phyloP scores from a whole-genome alignment of 2,888 invertebrate genomes.

The Toxonevra muliebris region DNA sequence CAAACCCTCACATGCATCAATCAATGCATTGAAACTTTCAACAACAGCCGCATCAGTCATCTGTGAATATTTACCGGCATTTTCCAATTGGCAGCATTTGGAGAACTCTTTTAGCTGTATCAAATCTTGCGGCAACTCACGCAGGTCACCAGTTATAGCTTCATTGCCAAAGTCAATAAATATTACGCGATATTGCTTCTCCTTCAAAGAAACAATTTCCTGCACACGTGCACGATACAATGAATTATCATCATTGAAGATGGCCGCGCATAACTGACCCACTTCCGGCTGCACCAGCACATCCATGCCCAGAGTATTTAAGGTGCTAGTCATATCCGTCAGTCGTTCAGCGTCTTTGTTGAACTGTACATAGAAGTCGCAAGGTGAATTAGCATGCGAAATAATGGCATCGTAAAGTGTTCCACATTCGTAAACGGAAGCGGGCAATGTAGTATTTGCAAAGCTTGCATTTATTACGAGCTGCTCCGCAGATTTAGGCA shows the following conservation, averaged over 20 bases:
- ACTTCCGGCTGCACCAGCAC: conserved; percentile 32
- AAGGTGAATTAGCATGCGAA: conserved; percentile 76
- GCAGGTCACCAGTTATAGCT: conserved; percentile 68
- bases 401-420: conserved; percentile 68
- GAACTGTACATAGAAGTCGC: conserved; percentile 81
- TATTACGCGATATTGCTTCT: conserved; percentile 76
- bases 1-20: conserved; percentile 53
- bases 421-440: conserved; percentile 42
- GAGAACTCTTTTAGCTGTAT: conserved; percentile 69
- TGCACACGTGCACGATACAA: conserved; percentile 92
- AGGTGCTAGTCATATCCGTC: conserved; percentile 66
- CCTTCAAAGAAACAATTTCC: conserved; percentile 72
- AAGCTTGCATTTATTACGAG: conserved; percentile 44
- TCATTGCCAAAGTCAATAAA: conserved; percentile 78
- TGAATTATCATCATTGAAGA: conserved; percentile 79
- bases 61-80: conserved; percentile 62
- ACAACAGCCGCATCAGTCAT: conserved; percentile 38
- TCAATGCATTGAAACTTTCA: conserved; percentile 52
- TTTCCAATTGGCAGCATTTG: conserved; percentile 70
- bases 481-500: conserved; percentile 40
- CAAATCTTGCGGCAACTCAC: conserved; percentile 71
- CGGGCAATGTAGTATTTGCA: conserved; percentile 40
- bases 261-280: conserved; percentile 75
- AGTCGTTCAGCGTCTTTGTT: conserved; percentile 69
- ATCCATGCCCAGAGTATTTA: conserved; percentile 42